Conservation (phyloP, 2,113 vertebrate genomes). For the Gymnocephalus cernua region DNA sequence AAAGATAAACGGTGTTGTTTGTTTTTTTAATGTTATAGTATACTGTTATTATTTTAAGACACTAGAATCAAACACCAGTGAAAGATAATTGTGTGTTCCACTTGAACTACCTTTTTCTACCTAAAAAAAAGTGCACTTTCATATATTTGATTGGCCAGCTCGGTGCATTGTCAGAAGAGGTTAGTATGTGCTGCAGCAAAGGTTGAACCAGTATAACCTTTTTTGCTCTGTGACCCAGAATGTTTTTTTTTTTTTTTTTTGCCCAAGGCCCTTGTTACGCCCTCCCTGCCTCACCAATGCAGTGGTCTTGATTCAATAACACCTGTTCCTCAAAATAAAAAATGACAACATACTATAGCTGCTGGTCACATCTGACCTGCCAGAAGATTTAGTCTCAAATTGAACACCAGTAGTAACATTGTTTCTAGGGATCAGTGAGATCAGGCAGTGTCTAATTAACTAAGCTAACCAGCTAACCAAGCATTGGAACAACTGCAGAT, state of each 20-base stretch:
- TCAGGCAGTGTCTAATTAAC: not conserved
- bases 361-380: not conserved
- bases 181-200: not conserved
- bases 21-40: not conserved
- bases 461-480: not conserved
- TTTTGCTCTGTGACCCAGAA: not conserved
- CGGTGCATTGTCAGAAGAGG: not conserved
- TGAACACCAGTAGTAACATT: not conserved
- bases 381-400: not conserved
- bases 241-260: not conserved
- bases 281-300: not conserved
- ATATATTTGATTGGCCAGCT: not conserved
- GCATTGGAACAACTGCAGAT: not conserved
- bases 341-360: not conserved
- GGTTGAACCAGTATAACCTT: not conserved
- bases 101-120: too few relatives aligned
- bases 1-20: not conserved
- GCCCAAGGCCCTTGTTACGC: not conserved
- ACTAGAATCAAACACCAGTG: not conserved
- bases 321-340: not conserved
- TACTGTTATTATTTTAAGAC: not conserved
- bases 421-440: not conserved
- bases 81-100: not conserved
- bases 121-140: not conserved
- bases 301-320: not conserved